Evolutionary conservation across 2,113 vertebrate species (phyloP).

Genomic region (Misgurnus anguillicaudatus): DNA sequence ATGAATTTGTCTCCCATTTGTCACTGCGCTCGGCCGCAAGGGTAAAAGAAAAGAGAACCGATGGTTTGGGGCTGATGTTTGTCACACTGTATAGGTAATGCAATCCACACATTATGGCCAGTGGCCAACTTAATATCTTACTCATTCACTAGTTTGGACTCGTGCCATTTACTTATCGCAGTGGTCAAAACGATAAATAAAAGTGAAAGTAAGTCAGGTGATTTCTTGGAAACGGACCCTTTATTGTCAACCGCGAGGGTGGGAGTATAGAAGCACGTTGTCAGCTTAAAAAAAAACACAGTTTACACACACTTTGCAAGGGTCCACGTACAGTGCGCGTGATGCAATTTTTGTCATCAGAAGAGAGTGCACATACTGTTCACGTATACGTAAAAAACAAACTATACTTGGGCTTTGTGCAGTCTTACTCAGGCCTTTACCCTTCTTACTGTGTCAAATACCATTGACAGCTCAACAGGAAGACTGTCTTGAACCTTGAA

Average conservation of each 20-base stretch:
- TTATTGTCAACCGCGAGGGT: not conserved
- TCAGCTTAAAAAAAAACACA: slow-evolving; percentile 1
- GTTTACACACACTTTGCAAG: too few relatives aligned
- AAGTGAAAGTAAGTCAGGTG: slow-evolving; percentile 10
- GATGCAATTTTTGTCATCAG: too few relatives aligned
- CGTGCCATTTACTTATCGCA: slow-evolving; percentile 28
- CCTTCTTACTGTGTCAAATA: not conserved
- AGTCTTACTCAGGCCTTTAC: slow-evolving; percentile 3
- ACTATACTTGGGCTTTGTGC: too few relatives aligned
- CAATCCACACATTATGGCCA: not conserved
- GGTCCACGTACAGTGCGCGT: too few relatives aligned
- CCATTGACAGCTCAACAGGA: slow-evolving; percentile 4
- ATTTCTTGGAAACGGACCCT: slow-evolving; percentile 21
- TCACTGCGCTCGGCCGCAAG: slow-evolving; percentile 5
- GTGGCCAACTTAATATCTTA: slow-evolving; percentile 43
- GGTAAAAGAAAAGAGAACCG: not conserved
- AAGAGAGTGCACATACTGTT: too few relatives aligned
- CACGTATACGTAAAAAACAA: too few relatives aligned
- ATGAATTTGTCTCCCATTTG: slow-evolving; percentile 36
- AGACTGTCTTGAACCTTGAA: slow-evolving; percentile 29
- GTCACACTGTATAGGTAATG: slow-evolving; percentile 3
- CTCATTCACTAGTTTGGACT: slow-evolving; percentile 47
- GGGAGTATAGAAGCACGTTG: not conserved
- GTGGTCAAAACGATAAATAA: slow-evolving; percentile 43
- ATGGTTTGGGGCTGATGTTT: slow-evolving; percentile 36